These are phyloP conservation scores for Anthonomus grandis DNA, from an alignment of 1,140 invertebrate genomes.

Conservation along the genomic window DNA sequence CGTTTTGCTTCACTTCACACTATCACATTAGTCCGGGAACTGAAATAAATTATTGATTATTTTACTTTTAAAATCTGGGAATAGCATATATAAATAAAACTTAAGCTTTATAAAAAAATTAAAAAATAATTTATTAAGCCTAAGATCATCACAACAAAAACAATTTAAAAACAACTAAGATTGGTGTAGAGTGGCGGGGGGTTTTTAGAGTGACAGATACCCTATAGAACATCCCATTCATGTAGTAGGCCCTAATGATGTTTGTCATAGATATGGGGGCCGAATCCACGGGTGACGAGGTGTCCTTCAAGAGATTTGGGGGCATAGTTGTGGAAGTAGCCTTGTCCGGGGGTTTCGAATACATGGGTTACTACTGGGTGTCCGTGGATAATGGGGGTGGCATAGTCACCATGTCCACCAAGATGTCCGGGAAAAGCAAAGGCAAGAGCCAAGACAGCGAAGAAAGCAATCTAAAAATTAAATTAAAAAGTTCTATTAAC, in stretches of 20 bases:
- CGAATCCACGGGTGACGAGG: constrained; percentile 12
- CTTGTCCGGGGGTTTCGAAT: constrained; percentile 15
- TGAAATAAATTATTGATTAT: too few species aligned
- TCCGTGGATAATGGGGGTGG: constrained; percentile 20
- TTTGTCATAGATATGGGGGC: constrained; percentile 8
- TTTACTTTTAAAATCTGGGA: too few species aligned
- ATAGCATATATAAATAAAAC: too few species aligned
- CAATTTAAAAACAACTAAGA: constrained; percentile 8
- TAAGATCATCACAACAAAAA: constrained; percentile 21
- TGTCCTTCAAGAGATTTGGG: constrained; percentile 17
- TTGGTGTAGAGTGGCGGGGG: too few species aligned
- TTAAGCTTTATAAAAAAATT: constrained; percentile 11
- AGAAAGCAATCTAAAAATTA: constrained; percentile 16
- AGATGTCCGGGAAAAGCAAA: constrained; percentile 6
- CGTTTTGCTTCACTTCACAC: not conserved
- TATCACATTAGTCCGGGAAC: too few species aligned
- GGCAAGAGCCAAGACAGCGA: constrained; percentile 15
- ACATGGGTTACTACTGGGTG: constrained; percentile 18
- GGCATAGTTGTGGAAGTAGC: constrained; percentile 18
- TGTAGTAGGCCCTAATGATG: constrained; percentile 8
- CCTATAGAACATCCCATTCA: too few species aligned
- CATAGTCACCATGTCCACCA: constrained; percentile 10
- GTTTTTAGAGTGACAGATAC: constrained; percentile 8
- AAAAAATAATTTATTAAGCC: constrained; percentile 24
- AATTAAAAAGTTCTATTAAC: too few species aligned